These are phyloP conservation scores for Aegotheles bennettii DNA, from an alignment of 2,113 vertebrate genomes.

Conservation along the genomic window DNA sequence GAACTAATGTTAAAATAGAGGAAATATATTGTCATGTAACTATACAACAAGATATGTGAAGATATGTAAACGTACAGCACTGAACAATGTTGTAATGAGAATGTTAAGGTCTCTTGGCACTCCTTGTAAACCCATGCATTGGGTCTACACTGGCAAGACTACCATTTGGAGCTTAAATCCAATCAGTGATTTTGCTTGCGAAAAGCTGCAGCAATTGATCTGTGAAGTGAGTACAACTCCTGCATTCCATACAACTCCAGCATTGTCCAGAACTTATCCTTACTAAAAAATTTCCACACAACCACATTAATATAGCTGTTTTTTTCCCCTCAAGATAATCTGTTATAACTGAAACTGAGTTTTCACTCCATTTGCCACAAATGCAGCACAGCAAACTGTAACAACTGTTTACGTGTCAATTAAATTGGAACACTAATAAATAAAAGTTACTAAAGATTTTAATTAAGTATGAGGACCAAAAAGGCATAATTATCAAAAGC, in stretches of 20 bases:
- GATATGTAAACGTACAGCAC: neutral
- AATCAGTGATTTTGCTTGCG: neutral
- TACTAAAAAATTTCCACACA: neutral
- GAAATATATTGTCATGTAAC: neutral
- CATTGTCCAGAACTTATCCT: neutral
- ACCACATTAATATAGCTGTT: neutral
- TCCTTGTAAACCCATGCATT: neutral
- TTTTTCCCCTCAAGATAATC: neutral
- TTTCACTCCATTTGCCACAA: neutral
- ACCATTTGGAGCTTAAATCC: neutral
- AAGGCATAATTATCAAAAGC: constrained; percentile 26
- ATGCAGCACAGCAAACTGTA: neutral
- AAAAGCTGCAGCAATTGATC: neutral
- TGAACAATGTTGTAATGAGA: neutral
- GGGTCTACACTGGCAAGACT: rapidly evolving
- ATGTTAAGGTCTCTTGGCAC: neutral
- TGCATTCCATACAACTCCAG: no score
- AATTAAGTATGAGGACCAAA: neutral
- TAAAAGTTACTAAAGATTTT: neutral
- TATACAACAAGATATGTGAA: neutral
- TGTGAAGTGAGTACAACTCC: neutral
- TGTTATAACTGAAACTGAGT: neutral
- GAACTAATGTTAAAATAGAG: neutral
- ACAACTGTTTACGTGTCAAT: neutral
- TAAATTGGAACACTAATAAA: neutral